These are phyloP conservation scores for Microtus agrestis DNA, from an alignment of 2,797 vertebrate genomes.

Conservation along the genomic window DNA sequence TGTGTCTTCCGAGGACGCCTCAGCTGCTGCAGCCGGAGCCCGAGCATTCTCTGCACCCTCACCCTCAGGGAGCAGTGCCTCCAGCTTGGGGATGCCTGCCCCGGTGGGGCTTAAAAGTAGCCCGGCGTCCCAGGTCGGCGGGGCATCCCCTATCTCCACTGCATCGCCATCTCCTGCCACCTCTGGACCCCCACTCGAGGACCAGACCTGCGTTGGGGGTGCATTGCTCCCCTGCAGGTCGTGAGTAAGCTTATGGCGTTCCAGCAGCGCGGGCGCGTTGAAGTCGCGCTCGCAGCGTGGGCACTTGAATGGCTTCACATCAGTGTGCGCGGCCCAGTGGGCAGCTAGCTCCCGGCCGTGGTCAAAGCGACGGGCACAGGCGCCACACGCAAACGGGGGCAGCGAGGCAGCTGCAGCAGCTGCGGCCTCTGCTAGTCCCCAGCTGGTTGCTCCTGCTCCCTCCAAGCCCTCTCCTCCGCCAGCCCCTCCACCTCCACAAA, in stretches of 20 bases:
- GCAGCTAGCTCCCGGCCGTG: conserved; percentile 80
- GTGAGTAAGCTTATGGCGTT: conserved; percentile 85
- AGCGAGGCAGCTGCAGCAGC: conserved; percentile 65
- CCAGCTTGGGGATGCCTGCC: conserved; percentile 65
- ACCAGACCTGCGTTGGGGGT: conserved; percentile 68
- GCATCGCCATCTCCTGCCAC: neutral
- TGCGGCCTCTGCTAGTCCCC: conserved; percentile 79
- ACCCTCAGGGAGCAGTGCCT: conserved; percentile 42
- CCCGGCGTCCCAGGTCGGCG: conserved; percentile 51
- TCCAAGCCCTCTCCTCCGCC: conserved; percentile 69
- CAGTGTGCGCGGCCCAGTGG: conserved; percentile 83
- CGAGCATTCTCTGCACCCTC: conserved; percentile 46
- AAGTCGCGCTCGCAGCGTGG: conserved; percentile 85
- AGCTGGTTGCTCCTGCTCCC: conserved; percentile 8
- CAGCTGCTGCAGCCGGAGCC: neutral
- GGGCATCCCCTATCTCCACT: neutral
- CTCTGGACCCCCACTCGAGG: neutral
- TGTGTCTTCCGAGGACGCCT: conserved; percentile 75
- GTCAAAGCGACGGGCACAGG: conserved; percentile 81
- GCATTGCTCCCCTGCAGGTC: conserved; percentile 73
- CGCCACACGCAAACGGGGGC: conserved; percentile 80
- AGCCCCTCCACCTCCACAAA: conserved; percentile 61
- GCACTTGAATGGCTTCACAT: conserved; percentile 86
- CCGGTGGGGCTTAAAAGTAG: neutral
- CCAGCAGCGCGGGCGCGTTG: conserved; percentile 82